Evolutionary conservation across 2,797 vertebrate genomes (phyloP).

Genomic region (Antennarius maculatus): DNA sequence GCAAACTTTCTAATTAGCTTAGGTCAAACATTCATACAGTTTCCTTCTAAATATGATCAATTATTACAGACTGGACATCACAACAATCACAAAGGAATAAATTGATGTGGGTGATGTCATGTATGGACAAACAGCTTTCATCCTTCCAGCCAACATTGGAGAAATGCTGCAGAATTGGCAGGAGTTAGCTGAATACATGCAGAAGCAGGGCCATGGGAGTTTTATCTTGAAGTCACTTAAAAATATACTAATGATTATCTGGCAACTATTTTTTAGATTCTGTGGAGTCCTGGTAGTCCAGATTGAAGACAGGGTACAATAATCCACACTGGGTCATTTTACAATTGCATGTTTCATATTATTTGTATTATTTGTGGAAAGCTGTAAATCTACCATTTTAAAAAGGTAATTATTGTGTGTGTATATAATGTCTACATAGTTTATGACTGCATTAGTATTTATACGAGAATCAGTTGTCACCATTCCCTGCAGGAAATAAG

Average conservation of each 20-base stretch:
- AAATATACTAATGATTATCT: conserved; percentile 37
- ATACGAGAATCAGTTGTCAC: conserved; percentile 42
- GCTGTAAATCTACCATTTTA: conserved; percentile 26
- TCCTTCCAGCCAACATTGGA: conserved; percentile 33
- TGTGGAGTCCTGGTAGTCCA: conserved; percentile 3
- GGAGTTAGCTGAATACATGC: conserved; percentile 49
- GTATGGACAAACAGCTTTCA: conserved; percentile 31
- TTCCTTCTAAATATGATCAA: conserved; percentile 81
- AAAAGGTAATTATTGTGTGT: conserved; percentile 34
- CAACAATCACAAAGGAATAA: conserved; percentile 60
- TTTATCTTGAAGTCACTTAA: conserved; percentile 48
- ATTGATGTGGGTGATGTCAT: conserved; percentile 51
- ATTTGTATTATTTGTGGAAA: conserved; percentile 16
- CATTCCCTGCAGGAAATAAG: conserved; percentile 56
- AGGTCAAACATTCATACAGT: conserved; percentile 84
- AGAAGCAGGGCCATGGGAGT: conserved; percentile 37
- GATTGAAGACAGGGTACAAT: conserved; percentile 18
- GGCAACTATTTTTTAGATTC: conserved; percentile 31
- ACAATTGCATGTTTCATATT: conserved; percentile 21
- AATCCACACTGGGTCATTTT: conserved; percentile 35
- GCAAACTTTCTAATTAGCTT: conserved; percentile 87
- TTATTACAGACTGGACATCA: conserved; percentile 74
- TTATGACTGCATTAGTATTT: conserved; percentile 30
- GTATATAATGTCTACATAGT: conserved; percentile 12
- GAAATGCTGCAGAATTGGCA: conserved; percentile 22